Conservation (phyloP, 2,797 vertebrate species). For the Sebastes hubbsi region DNA sequence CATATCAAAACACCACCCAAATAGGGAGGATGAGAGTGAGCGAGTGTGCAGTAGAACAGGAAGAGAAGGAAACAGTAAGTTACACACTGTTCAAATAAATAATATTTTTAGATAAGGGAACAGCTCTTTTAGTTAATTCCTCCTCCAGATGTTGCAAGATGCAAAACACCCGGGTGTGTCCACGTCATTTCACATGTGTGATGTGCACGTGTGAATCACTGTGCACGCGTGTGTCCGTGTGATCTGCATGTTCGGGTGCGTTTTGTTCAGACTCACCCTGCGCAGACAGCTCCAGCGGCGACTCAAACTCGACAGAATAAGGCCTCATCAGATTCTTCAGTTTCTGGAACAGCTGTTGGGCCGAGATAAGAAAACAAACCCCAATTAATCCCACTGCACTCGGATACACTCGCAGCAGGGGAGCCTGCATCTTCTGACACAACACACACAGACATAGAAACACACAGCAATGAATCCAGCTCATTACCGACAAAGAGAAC, state of each 20-base stretch:
- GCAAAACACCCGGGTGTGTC: background rate
- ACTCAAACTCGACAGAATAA: slow-evolving; percentile 94
- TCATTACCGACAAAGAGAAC: slow-evolving; percentile 24
- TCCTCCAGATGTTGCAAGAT: background rate
- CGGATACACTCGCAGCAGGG: slow-evolving; percentile 29
- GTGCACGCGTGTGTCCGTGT: background rate
- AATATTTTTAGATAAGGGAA: background rate
- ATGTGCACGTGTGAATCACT: background rate
- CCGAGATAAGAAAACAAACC: slow-evolving; percentile 73
- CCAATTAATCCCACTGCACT: slow-evolving; percentile 61
- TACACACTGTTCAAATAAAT: background rate
- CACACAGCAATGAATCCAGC: slow-evolving; percentile 15
- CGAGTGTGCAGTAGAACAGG: background rate
- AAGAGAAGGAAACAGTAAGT: background rate
- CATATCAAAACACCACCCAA: background rate
- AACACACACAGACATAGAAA: background rate
- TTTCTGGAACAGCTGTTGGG: slow-evolving; percentile 95
- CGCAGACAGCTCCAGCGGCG: slow-evolving; percentile 96
- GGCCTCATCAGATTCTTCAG: slow-evolving; percentile 99
- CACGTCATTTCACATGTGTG: background rate
- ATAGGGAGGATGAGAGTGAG: background rate
- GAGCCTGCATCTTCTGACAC: slow-evolving; percentile 21
- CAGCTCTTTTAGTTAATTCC: slow-evolving; percentile 13
- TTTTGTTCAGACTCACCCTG: slow-evolving; percentile 88
- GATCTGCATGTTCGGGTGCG: background rate